Evolutionary conservation across 2,888 invertebrate genomes (phyloP), one percentile per base, ranked within the genome.

Genomic region (Pheosia tremula): DNA sequence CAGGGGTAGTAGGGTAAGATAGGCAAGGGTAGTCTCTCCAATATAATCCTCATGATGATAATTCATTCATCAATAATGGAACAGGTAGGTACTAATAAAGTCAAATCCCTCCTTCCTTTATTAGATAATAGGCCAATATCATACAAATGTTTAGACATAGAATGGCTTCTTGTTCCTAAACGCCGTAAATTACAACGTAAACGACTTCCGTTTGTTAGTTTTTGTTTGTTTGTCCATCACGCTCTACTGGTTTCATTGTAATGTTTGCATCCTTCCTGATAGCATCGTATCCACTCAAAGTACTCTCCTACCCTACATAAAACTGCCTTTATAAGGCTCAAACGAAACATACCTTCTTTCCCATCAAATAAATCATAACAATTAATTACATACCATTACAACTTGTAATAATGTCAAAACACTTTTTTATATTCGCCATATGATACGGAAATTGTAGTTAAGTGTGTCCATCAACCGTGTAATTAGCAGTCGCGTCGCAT

Each of bases 401-500:
- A 24, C 24, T 24, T 24, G 24, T 36, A 55, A 2, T n/a, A 55
- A 55, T 8, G 3, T 55, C 13, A 39, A 4, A 38, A 3, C 55
- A 11, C 11, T 13, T 55, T 24, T 55, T 55, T 55, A 39, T 55
- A 55, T 55, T 55, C 11, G 13, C n/a, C 2, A 39, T n/a, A 7
- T 39, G 13, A 55, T 39, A 39, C 11, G 55, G 55, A 55, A 55
- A 55, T 53, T 50, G 11, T 13, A 73, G 64, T 50, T 61, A 2
- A 24, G 24, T 24, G 2, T 24, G 53, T 67, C 60, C 41, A 64
- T 63, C 45, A 67, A 69, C 62, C 49, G 38, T 3, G 56, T 56
- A 45, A 61, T 66, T 74, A 71, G 68, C 68, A 69, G 53, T 56
- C 60, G 56, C 58, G 67, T 68, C 66, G 63, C 68, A 66, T 67